Conservation (phyloP, 2,113 vertebrate genomes). For the Odobenus rosmarus region DNA sequence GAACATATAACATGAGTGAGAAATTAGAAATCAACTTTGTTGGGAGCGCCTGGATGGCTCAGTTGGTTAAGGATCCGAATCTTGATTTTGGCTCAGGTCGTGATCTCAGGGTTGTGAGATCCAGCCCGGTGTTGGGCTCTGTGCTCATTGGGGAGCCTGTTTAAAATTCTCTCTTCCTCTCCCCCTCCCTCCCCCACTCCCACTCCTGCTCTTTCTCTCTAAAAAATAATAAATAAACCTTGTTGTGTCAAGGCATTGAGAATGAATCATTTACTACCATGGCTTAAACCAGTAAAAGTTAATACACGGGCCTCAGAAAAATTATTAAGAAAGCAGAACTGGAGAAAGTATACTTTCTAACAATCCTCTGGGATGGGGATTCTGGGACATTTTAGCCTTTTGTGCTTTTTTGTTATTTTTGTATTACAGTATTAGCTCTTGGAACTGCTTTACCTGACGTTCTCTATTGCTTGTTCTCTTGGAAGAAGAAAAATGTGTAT, state of each 20-base stretch:
- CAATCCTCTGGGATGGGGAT: background rate
- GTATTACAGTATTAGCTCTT: background rate
- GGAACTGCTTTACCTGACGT: background rate
- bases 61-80: background rate
- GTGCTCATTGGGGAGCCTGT: background rate
- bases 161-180: background rate
- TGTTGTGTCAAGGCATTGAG: background rate
- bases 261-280: background rate
- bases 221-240: background rate
- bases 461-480: background rate
- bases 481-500: background rate
- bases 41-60: background rate
- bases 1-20: background rate
- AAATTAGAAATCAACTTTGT: background rate
- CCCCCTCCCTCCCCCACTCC: background rate
- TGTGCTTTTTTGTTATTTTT: background rate
- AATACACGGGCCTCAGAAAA: background rate
- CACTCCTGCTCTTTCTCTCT: background rate
- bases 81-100: background rate
- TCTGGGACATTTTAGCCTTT: background rate
- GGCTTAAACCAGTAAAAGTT: background rate
- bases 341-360: background rate
- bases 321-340: background rate
- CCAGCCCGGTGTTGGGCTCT: background rate
- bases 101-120: background rate